Evolutionary conservation across 2,113 vertebrate genomes (phyloP), one percentile per base, ranked within the genome.

Genomic region (Turnix velox): DNA sequence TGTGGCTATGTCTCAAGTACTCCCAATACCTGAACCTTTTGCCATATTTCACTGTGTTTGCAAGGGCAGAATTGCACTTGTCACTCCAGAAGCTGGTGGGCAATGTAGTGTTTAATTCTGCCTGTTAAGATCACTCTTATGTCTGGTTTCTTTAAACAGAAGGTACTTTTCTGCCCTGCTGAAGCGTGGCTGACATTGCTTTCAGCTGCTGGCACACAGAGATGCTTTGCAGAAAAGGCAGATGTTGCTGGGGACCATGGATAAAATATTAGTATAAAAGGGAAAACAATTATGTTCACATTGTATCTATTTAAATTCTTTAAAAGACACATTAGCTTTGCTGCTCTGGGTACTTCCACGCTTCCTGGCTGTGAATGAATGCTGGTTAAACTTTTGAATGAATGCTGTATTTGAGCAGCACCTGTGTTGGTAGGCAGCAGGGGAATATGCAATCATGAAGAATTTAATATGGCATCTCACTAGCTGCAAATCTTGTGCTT

Each of bases 141-240:
- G 49, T 84, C 43, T 24, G 37, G 5, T 54, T 94, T 61, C 31
- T 87, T 87, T 65, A 79, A 92, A 85, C 78, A 95, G 94, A 94
- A 89, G 74, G 71, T 80, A 24, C 49, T 94, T 93, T 79, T 79
- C 66, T 95, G 74, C 63, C 87, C 87, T 82, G 27, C 30, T 81
- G 90, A 90, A 95, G 84, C 87, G 85, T 3, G 71, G 67, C 78
- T 95, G 92, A 54, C 67, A 8, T 3, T 79, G 62, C 31, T 74
- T 87, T 78, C 81, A 87, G 74, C 77, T 82, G 73, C 57, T 84
- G 73, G 74, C 4, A 3, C 24, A 18, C 0, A 2, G 45, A 62
- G 58, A 28, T 78, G 49, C 49, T 89, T 67, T 84, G 55, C 39
- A 54, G 49, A 77, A 24, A 33, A 77, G 71, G 39, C 35, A 69